Conservation (phyloP, 2,888 invertebrate species). For the Tenthredo notha region DNA sequence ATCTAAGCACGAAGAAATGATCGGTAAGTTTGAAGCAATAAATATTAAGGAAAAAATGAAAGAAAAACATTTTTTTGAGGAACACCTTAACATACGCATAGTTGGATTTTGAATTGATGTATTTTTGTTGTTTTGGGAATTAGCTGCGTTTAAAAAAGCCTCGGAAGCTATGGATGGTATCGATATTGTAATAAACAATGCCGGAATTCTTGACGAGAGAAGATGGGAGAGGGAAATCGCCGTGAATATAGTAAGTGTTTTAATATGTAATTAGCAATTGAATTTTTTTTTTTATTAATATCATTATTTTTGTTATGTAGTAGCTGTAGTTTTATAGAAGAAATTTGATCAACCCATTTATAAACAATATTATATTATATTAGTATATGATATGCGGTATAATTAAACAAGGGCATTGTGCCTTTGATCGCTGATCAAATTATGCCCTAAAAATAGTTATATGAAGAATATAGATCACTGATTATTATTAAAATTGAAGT, state of each 20-base stretch:
- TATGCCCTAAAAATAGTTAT: background rate
- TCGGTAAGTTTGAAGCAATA: constrained; percentile 62
- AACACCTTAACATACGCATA: background rate
- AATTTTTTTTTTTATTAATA: background rate
- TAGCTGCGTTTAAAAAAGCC: constrained; percentile 87
- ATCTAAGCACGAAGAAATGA: constrained; percentile 64
- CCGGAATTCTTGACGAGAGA: constrained; percentile 88
- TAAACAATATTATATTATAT: background rate
- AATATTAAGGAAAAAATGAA: too few relatives aligned
- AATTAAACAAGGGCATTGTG: background rate
- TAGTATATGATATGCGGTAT: background rate
- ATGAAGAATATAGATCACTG: background rate
- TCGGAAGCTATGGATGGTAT: constrained; percentile 84
- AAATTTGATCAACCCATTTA: background rate
- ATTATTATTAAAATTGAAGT: constrained; percentile 20
- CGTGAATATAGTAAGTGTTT: constrained; percentile 85
- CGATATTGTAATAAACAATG: constrained; percentile 90
- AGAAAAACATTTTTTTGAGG: too few relatives aligned
- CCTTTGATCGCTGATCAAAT: background rate
- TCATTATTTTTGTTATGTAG: background rate
- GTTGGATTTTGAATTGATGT: constrained; percentile 5
- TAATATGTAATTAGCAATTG: background rate
- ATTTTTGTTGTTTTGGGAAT: constrained; percentile 68
- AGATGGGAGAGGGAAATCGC: constrained; percentile 88
- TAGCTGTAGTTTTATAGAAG: too few relatives aligned